Base-by-base conservation (phyloP, 2,797 vertebrate species). In the Sebastes dallii region DNA sequence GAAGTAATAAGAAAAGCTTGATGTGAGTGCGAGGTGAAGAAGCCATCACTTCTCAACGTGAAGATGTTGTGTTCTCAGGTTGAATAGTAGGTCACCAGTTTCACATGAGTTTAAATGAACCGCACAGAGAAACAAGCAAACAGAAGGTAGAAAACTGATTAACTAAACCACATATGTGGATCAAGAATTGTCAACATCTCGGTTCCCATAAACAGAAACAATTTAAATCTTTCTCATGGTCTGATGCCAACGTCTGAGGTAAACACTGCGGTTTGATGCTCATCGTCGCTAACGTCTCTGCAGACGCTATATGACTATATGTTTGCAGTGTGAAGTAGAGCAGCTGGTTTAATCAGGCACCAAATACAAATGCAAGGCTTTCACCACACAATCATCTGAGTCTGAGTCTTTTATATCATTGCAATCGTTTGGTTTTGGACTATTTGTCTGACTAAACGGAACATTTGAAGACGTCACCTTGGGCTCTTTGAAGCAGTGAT, bases 51-150 rank as follows among this genome's bases (percentile, higher is more conserved):
- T 16, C 14, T 46, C 16, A 18, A 0, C 16, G 6, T 46, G 42
- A 46, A 46, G 42, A 52, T 52, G 50, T 36, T 64, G 50, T 55
- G 61, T 52, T 46, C 3, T 22, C 75, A 77, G 66, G 89, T 90
- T 85, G 72, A 87, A 60, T 5, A 59, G 22, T 3, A 80, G 86
- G 84, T 86, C 83, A 67, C 13, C 59, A 3, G 59, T 91, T 90
- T 91, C 88, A 83, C 88, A 84, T 50, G n/a, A 64, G 12, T 50
- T 54, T 54, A 27, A 5, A 25, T 20, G 8, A 82, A 90, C 90
- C 87, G 36, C 90, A 77, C 3, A 60, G 4, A 79, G 8, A 93
- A 86, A 89, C 78, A 89, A 77, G 56, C 18, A 22, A n/a, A n/a
- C 13, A 36, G 14, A 22, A 11, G 60, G 5, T 56, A 36, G 39